Conservation (phyloP, 1,140 invertebrate genomes). For the Nomia melanderi region DNA sequence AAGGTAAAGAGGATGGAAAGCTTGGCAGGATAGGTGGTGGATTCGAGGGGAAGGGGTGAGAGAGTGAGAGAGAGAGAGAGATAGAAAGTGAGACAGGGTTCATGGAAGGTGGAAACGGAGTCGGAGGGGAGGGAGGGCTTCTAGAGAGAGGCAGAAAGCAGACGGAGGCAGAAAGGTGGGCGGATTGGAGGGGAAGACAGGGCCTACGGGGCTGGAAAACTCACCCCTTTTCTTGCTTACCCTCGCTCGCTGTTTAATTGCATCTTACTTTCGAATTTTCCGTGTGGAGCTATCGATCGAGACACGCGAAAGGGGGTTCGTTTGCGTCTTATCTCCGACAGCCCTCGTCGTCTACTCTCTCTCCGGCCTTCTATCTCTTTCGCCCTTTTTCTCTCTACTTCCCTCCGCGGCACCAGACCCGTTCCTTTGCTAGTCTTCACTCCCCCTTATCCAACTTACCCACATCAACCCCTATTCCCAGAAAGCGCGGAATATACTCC, state of each 20-base stretch:
- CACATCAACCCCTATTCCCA: slow-evolving; percentile 66
- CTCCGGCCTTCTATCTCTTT: slow-evolving; percentile 65
- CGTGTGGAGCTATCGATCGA: slow-evolving; percentile 82
- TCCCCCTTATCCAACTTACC: slow-evolving; percentile 67
- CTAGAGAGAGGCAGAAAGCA: slow-evolving; percentile 37
- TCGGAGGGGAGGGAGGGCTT: slow-evolving; percentile 57
- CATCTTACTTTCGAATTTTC: slow-evolving; percentile 83
- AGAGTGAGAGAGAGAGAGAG: slow-evolving; percentile 26
- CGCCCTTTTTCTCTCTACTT: slow-evolving; percentile 43
- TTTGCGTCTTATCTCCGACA: slow-evolving; percentile 81
- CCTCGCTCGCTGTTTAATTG: slow-evolving; percentile 82
- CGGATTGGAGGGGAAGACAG: slow-evolving; percentile 36
- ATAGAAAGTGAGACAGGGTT: no score
- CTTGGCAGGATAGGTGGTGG: slow-evolving; percentile 60
- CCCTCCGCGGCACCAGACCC: slow-evolving; percentile 41
- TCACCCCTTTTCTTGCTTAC: slow-evolving; percentile 82
- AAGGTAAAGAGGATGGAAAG: slow-evolving; percentile 50
- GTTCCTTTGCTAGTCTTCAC: slow-evolving; percentile 50
- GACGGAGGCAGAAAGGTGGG: not conserved
- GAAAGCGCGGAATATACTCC: slow-evolving; percentile 58
- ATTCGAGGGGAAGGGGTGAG: slow-evolving; percentile 43
- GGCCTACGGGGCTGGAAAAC: slow-evolving; percentile 75
- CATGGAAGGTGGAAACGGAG: slow-evolving; percentile 45
- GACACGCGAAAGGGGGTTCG: slow-evolving; percentile 77
- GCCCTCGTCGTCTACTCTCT: slow-evolving; percentile 69